These are phyloP conservation scores for Lates japonicus DNA, from an alignment of 2,797 vertebrate species.

Conservation along the genomic window DNA sequence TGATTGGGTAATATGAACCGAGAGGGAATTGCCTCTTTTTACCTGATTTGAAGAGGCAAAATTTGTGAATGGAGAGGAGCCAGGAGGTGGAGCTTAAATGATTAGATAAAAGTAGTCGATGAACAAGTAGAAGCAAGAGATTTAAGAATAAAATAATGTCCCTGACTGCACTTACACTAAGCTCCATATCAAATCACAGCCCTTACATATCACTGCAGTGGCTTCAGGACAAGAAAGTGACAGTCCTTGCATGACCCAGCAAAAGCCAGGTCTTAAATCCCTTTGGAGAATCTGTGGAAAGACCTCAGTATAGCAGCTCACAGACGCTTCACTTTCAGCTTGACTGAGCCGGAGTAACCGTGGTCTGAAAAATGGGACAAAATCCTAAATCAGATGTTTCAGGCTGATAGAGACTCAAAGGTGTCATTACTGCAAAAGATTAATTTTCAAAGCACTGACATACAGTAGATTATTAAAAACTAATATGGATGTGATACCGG, in stretches of 20 bases:
- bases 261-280: conserved; percentile 53
- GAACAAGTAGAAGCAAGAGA: conserved; percentile 31
- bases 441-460: conserved; percentile 10
- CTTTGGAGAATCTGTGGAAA: conserved; percentile 53
- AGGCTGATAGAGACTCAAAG: conserved; percentile 8
- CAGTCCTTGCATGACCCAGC: conserved; percentile 59
- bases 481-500: conserved; percentile 21
- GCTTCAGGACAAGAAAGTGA: conserved; percentile 52
- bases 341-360: conserved; percentile 28
- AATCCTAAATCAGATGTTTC: conserved; percentile 24
- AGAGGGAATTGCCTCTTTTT: not conserved
- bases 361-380: conserved; percentile 20
- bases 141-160: conserved; percentile 32
- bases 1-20: conserved; percentile 15
- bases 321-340: conserved; percentile 29
- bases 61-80: conserved; percentile 26
- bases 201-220: conserved; percentile 45
- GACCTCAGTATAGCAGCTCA: conserved; percentile 37
- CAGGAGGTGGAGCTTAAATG: conserved; percentile 13
- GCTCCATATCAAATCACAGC: conserved; percentile 53
- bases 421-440: conserved; percentile 7
- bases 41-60: not conserved
- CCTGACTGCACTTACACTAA: conserved; percentile 38
- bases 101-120: conserved; percentile 31
- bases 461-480: not conserved